Percentiles rank a stretch among this genome's conserved stretches.
Conservation (phyloP, 2,113 vertebrate species). For the Hippolais icterina region DNA sequence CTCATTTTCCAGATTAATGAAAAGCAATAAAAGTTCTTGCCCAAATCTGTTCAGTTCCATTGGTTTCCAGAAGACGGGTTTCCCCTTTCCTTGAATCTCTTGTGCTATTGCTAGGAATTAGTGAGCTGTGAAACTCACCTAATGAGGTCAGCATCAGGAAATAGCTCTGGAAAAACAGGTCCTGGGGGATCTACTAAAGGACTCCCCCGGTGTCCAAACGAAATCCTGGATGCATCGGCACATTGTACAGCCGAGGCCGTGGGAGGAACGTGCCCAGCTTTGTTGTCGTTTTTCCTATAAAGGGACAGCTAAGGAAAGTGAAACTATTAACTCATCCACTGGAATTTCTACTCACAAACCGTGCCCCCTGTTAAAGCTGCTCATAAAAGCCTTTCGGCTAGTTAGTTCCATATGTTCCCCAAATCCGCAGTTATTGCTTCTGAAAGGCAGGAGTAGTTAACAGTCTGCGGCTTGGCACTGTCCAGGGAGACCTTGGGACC, state of each 20-base stretch:
- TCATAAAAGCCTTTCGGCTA: conserved; percentile 69
- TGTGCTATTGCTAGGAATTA: conserved; percentile 57
- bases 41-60: conserved; percentile 38
- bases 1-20: conserved; percentile 45
- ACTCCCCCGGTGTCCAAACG: conserved; percentile 27
- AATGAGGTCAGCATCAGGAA: conserved; percentile 69
- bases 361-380: conserved; percentile 66
- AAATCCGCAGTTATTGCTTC: conserved; percentile 68
- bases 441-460: conserved; percentile 74
- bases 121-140: conserved; percentile 68
- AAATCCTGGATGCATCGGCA: conserved; percentile 52
- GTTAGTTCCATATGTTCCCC: conserved; percentile 73
- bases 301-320: conserved; percentile 68
- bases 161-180: conserved; percentile 37
- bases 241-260: background rate
- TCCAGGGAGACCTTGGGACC: conserved; percentile 61
- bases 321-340: conserved; percentile 73
- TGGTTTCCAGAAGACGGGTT: conserved; percentile 35
- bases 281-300: conserved; percentile 65
- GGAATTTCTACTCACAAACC: conserved; percentile 69
- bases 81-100: conserved; percentile 27
- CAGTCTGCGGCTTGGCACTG: conserved; percentile 69
- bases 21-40: conserved; percentile 31
- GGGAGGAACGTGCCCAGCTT: background rate
- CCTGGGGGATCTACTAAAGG: conserved; percentile 40